Evolutionary conservation across 92 coral and sea anemone genomes (phyloP).

Genomic region (Epizoanthus rinbou): DNA sequence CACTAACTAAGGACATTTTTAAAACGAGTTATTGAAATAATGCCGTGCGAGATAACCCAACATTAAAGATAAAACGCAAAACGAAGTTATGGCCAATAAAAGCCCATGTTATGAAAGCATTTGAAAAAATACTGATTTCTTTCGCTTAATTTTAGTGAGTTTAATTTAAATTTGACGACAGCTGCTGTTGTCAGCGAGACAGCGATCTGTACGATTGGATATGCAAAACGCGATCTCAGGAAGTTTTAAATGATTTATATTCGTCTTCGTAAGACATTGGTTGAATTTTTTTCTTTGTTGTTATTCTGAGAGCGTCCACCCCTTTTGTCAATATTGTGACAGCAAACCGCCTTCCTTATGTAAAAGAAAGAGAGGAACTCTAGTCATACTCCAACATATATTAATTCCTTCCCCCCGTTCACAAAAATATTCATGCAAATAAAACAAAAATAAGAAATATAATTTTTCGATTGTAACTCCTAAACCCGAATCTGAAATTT

Average conservation of each 20-base stretch:
- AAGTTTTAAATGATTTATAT: conserved; percentile 34
- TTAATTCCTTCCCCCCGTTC: neutral
- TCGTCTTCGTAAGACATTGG: neutral
- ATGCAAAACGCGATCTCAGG: conserved; percentile 35
- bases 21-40: too few relatives aligned
- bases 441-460: conserved; percentile 18
- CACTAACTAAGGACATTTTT: too few relatives aligned
- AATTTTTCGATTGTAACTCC: neutral
- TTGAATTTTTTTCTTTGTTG: conserved; percentile 10
- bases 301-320: conserved; percentile 7
- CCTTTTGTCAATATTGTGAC: conserved; percentile 28
- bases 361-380: neutral
- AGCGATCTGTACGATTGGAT: neutral
- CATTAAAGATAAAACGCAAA: too few relatives aligned
- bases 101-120: too few relatives aligned
- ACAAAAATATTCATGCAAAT: conserved; percentile 16
- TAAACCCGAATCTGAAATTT: neutral
- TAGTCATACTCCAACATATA: neutral
- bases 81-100: too few relatives aligned
- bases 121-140: neutral
- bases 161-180: conserved; percentile 11
- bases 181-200: conserved; percentile 5
- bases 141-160: neutral
- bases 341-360: conserved; percentile 8
- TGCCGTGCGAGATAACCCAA: too few relatives aligned